Percentiles rank a stretch among this genome's conserved stretches.
phyloP scores from a whole-genome alignment of 2,113 vertebrate species.

The Odocoileus hemionus region DNA sequence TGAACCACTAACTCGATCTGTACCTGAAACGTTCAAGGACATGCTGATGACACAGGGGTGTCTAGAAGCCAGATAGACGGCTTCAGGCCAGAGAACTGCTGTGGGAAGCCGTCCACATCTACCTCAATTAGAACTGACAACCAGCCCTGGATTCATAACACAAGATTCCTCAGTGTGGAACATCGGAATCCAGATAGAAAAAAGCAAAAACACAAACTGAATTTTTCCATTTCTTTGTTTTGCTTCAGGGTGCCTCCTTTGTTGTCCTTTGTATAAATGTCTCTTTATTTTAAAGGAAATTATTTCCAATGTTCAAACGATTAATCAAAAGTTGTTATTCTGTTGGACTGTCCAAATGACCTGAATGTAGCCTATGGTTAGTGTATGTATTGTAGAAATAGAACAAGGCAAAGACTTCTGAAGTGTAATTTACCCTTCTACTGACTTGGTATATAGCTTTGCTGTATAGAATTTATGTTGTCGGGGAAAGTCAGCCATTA shows the following conservation, averaged over 20 bases:
- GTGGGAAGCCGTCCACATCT: constrained; percentile 80
- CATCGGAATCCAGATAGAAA: constrained; percentile 73
- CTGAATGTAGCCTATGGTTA: neutral
- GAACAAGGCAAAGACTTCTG: neutral
- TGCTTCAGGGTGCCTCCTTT: constrained; percentile 68
- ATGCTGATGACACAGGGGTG: constrained; percentile 78
- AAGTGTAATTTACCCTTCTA: neutral
- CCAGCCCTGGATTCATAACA: constrained; percentile 75
- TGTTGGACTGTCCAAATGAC: neutral
- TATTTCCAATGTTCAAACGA: neutral
- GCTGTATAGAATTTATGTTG: neutral
- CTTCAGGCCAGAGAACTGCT: constrained; percentile 85
- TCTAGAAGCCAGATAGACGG: constrained; percentile 80
- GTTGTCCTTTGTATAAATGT: constrained; percentile 8
- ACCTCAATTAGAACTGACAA: constrained; percentile 87
- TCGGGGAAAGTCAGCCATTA: neutral
- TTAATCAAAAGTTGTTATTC: neutral
- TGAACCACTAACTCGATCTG: constrained; percentile 73
- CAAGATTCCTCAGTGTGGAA: constrained; percentile 78
- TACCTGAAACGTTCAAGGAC: constrained; percentile 88
- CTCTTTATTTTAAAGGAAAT: constrained; percentile 39
- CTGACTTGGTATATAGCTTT: neutral
- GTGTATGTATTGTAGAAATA: neutral
- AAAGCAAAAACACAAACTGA: constrained; percentile 61
- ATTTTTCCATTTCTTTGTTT: constrained; percentile 20